A percentile compares a stretch with the other conserved stretches of the same genome.
These are phyloP conservation scores for Pseudochirops cupreus DNA, from an alignment of 2,797 vertebrate genomes.

Conservation along the genomic window DNA sequence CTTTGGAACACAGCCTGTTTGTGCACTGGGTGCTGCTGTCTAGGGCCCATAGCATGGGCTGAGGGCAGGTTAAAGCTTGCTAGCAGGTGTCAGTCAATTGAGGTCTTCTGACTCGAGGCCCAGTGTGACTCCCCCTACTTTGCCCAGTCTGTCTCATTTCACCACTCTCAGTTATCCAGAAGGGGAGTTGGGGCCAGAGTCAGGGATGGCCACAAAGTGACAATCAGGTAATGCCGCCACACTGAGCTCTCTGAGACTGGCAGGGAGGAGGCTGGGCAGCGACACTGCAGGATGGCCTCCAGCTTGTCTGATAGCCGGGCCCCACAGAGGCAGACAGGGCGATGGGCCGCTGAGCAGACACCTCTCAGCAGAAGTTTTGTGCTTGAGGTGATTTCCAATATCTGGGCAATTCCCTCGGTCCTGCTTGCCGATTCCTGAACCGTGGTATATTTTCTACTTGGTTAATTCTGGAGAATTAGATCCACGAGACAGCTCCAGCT, in stretches of 20 bases:
- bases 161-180: background rate
- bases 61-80: no score
- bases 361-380: slow-evolving; percentile 33
- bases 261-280: background rate
- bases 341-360: background rate
- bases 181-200: no score
- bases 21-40: background rate
- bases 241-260: background rate
- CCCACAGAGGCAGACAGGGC: background rate
- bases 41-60: no score
- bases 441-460: slow-evolving; percentile 82
- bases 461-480: slow-evolving; percentile 79
- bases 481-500: slow-evolving; percentile 79
- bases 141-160: no score
- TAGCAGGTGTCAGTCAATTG: no score
- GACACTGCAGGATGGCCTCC: background rate
- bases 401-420: background rate
- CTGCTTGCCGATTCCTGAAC: slow-evolving; percentile 49
- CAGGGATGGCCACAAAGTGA: background rate
- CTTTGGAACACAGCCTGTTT: no score
- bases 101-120: no score
- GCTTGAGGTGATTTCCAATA: background rate
- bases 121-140: background rate
- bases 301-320: background rate
- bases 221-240: rapidly evolving